Conservation (phyloP, 2,888 invertebrate genomes). For the Thalpophila matura region DNA sequence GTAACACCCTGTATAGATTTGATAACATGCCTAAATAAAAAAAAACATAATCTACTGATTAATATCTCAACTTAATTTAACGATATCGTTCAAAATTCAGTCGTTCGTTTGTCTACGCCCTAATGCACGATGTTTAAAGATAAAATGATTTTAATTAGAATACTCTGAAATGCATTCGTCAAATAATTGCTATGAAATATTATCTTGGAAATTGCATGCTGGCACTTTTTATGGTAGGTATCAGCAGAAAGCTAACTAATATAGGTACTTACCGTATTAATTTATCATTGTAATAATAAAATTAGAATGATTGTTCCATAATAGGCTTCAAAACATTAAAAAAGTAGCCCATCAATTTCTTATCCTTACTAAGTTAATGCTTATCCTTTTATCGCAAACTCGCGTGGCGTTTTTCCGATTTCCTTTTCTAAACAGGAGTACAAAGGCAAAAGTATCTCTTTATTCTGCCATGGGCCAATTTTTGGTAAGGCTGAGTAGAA, state of each 20-base stretch:
- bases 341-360: too few species aligned
- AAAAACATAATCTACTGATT: too few species aligned
- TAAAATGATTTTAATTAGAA: slow-evolving; percentile 34
- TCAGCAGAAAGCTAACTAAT: not conserved
- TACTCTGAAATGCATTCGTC: slow-evolving; percentile 12
- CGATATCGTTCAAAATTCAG: not conserved
- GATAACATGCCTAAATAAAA: too few species aligned
- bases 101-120: slow-evolving; percentile 25
- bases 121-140: slow-evolving; percentile 31
- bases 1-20: too few species aligned
- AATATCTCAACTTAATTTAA: too few species aligned
- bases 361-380: not conserved
- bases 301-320: too few species aligned
- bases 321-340: too few species aligned
- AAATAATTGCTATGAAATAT: slow-evolving; percentile 12
- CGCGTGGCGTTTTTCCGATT: not conserved
- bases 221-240: not conserved
- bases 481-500: slow-evolving; percentile 9
- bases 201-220: slow-evolving; percentile 30
- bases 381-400: not conserved
- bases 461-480: not conserved
- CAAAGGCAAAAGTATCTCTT: not conserved
- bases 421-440: not conserved
- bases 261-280: too few species aligned
- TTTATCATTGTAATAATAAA: too few species aligned